A percentile compares a stretch with the other conserved stretches of the same genome.
Conservation (phyloP, 2,113 vertebrate species). For the Takifugu bimaculatus region DNA sequence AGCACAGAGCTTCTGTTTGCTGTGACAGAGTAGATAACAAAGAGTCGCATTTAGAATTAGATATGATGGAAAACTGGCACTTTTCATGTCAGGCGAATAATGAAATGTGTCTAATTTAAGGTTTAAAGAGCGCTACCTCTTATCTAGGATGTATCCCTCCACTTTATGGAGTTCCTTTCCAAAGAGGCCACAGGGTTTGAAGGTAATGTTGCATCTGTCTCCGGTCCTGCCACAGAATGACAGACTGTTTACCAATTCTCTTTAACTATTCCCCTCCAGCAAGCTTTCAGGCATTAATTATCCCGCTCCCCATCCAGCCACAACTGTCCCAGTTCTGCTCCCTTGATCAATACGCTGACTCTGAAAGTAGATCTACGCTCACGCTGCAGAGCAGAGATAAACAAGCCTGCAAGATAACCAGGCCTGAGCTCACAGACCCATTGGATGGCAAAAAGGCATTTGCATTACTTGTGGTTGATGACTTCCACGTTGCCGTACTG, state of each 20-base stretch:
- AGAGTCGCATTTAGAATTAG: no score
- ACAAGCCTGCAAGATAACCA: background rate
- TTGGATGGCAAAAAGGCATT: background rate
- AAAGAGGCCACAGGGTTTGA: conserved; percentile 95
- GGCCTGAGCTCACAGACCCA: background rate
- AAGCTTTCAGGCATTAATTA: conserved; percentile 55
- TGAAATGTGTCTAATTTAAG: background rate
- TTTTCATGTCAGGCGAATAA: conserved; percentile 1
- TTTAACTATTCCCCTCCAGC: conserved; percentile 20
- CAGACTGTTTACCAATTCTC: conserved; percentile 38
- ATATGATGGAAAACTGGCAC: background rate
- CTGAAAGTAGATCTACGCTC: conserved; percentile 34
- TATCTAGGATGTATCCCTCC: conserved; percentile 96
- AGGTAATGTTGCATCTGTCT: conserved; percentile 89
- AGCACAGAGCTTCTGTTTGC: conserved; percentile 92
- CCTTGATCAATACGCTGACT: conserved; percentile 48
- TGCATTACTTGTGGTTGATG: conserved; percentile 91
- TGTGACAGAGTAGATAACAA: conserved; percentile 52
- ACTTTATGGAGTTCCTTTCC: conserved; percentile 98
- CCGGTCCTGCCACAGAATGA: conserved; percentile 82
- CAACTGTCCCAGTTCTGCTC: conserved; percentile 49
- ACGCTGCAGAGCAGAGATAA: background rate
- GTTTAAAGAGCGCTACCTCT: conserved; percentile 78
- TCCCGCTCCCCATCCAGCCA: conserved; percentile 29
- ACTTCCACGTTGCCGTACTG: conserved; percentile 97